Evolutionary conservation across 2,797 vertebrate species (phyloP), one percentile per base, ranked within the genome.

Genomic region (Channa striata): DNA sequence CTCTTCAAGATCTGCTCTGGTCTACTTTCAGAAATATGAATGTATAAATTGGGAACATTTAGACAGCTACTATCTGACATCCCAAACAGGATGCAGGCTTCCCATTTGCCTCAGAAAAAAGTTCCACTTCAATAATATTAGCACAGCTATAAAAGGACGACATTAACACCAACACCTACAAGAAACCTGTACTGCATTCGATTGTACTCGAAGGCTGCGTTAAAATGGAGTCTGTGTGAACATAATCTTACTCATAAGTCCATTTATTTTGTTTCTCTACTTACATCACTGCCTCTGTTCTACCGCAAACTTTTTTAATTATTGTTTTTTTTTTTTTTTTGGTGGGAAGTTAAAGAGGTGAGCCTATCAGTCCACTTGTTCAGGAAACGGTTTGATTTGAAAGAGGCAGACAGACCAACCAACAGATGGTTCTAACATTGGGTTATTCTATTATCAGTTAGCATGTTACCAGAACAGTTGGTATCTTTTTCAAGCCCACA

Each of bases 371-470:
- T 21, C 19, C 12, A 37, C 21, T 74, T 49, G 34, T 30, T 74
- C 13, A 12, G 68, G 46, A 39, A 69, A 23, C 7, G 5, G 13
- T 43, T 68, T 54, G 25, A 21, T 21, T 66, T 62, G 34, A 51
- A 62, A 16, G 21, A 76, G 37, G 36, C 36, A 33, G 47, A 87
- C 44, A 78, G 53, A 71, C 37, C 53, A 39, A 62, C 34, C 43
- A 69, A 69, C 79, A 87, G 81, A 82, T 69, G 81, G 74, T 43
- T 56, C 37, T 46, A 56, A 72, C 58, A 80, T 77, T 56, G 70
- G 52, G 80, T 83, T 64, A 47, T 73, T 46, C 62, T 53, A 58
- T 72, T 72, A 87, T 78, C 71, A 80, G 78, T 85, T 79, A 81
- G 50, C 34, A 66, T 68, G 67, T 65, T 74, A 76, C 14, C 66